Evolutionary conservation across 2,888 invertebrate genomes (phyloP), one percentile per base, ranked within the genome.

Genomic region (Rhaphigaster nebulosa): DNA sequence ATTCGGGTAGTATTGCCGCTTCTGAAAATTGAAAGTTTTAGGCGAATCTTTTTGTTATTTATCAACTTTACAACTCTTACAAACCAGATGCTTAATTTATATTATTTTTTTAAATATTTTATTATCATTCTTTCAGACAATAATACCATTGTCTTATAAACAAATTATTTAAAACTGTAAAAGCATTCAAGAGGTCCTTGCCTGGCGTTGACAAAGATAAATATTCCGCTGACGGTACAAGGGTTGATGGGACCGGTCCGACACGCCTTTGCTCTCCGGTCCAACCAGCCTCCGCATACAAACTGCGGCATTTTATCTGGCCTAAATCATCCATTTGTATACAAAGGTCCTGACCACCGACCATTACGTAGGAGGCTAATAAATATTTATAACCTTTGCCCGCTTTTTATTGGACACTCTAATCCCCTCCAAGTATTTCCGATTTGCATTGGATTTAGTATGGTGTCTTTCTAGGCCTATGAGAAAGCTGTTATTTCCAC

Each of bases 311-410:
- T 84, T 84, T 84, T 84, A 84, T 84, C 84, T 45, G 26, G 1
- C 45, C 84, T 45, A 84, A 84, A 50, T 84, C 45, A 50, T 45
- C 84, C 84, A 84, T 84, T 84, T 84, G 84, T 84, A 84, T 84
- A 84, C 84, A 84, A n/a, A 84, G 84, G 84, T 45, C 84, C 84
- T 50, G 13, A 84, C 41, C 45, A 50, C 45, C 84, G 84, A n/a
- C 84, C 84, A 84, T 84, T 50, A 84, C 84, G n/a, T 84, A 45
- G 45, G 45, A 45, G 45, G n/a, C 84, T 84, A 45, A 84, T 84
- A 84, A 84, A 84, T 84, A 84, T 84, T 84, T 84, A 84, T 84
- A 84, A 84, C 84, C 84, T 50, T 45, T n/a, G 84, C 84, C 45
- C 84, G 45, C 26, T 84, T 84, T 84, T 84, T 84, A 84, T 84